Percentiles rank a stretch among this genome's conserved stretches.
These are phyloP conservation scores for Archivesica marissinica DNA, from an alignment of 1,140 invertebrate genomes.

Conservation along the genomic window DNA sequence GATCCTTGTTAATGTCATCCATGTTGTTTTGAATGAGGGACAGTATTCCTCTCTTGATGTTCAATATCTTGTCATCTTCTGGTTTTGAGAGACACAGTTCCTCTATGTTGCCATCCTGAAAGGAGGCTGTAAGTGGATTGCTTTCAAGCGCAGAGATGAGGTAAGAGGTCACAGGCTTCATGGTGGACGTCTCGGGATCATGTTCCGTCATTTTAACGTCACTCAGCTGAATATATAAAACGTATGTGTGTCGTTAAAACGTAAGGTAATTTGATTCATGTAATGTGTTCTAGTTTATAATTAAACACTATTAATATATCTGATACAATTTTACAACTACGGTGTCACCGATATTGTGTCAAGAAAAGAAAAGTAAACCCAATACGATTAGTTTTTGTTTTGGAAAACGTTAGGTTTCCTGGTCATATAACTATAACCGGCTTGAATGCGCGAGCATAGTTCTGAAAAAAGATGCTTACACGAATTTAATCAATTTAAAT, in stretches of 20 bases:
- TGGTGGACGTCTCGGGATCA: constrained; percentile 33
- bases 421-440: too few relatives aligned
- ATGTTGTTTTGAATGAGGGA: constrained; percentile 95
- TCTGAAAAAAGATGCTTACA: too few relatives aligned
- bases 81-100: constrained; percentile 77
- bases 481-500: too few relatives aligned
- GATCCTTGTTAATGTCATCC: constrained; percentile 92
- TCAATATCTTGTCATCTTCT: constrained; percentile 92
- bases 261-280: background rate
- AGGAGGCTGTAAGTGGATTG: constrained; percentile 85
- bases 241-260: too few relatives aligned
- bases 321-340: too few relatives aligned
- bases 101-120: constrained; percentile 84
- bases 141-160: constrained; percentile 66
- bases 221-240: background rate
- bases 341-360: too few relatives aligned
- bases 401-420: too few relatives aligned
- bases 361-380: too few relatives aligned
- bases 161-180: constrained; percentile 32
- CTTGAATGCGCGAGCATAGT: too few relatives aligned
- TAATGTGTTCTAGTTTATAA: background rate
- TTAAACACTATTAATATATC: background rate
- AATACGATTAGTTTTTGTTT: too few relatives aligned
- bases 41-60: constrained; percentile 93
- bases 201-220: constrained; percentile 65